Percentiles rank a stretch among this genome's conserved stretches.
phyloP scores from a whole-genome alignment of 2,888 invertebrate species.

The Scrobipalpa costella region DNA sequence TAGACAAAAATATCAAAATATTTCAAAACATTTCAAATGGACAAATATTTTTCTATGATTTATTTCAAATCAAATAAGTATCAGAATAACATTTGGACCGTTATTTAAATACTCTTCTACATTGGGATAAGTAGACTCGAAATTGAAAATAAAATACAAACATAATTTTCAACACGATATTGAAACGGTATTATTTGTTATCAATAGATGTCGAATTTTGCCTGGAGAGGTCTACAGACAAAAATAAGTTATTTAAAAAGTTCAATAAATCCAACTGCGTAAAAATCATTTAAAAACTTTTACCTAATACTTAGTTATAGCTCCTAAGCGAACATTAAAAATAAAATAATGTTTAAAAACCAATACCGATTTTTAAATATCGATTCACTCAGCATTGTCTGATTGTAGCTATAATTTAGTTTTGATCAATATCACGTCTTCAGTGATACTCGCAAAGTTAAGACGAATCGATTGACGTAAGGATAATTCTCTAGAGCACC shows the following conservation, averaged over 20 bases:
- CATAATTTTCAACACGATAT: conserved; percentile 13
- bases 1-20: neutral
- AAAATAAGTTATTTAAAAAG: too few species aligned
- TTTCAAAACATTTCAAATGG: neutral
- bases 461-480: too few species aligned
- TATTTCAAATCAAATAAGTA: conserved; percentile 2
- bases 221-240: conserved; percentile 8
- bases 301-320: too few species aligned
- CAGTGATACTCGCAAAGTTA: too few species aligned
- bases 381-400: too few species aligned
- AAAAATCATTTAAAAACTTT: neutral
- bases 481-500: too few species aligned
- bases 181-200: conserved; percentile 8
- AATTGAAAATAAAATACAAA: conserved; percentile 18
- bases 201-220: conserved; percentile 15
- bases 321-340: too few species aligned
- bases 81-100: neutral
- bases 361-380: too few species aligned
- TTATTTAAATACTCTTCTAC: conserved; percentile 1
- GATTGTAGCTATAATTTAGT: too few species aligned
- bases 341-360: too few species aligned
- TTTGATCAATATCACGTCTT: too few species aligned
- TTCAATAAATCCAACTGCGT: too few species aligned
- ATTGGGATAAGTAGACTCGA: neutral
- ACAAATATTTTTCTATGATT: neutral